These are phyloP conservation scores for Sebastolobus alascanus DNA, from an alignment of 2,797 vertebrate genomes.

Conservation along the genomic window DNA sequence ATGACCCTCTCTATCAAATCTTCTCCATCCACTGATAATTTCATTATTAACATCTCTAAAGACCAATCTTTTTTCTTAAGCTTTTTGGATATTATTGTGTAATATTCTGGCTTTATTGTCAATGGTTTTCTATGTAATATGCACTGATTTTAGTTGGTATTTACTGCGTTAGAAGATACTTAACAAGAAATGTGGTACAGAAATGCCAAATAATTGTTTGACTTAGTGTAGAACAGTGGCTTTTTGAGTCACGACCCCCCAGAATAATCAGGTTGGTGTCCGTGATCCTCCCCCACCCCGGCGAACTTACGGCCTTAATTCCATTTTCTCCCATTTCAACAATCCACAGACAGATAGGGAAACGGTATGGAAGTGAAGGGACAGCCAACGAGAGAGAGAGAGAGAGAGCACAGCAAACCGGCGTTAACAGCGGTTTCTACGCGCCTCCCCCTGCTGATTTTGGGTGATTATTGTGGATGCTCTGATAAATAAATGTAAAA, in stretches of 20 bases:
- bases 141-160: neutral
- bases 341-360: neutral
- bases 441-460: too few relatives aligned
- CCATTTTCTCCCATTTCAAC: neutral
- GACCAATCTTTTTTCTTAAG: too few relatives aligned
- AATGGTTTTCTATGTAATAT: neutral
- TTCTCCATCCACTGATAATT: neutral
- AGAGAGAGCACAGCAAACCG: neutral
- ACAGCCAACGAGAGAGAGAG: too few relatives aligned
- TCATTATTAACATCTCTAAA: neutral
- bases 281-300: neutral
- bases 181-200: neutral
- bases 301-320: neutral
- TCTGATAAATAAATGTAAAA: too few relatives aligned
- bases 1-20: neutral
- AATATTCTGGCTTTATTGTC: neutral
- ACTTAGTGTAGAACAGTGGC: neutral
- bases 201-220: conserved; percentile 5
- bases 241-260: neutral
- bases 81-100: neutral
- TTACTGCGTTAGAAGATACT: neutral
- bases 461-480: too few relatives aligned
- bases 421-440: neutral
- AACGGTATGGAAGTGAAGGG: neutral
- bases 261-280: neutral